These are phyloP conservation scores for Onchidella celtica DNA, from an alignment of 2,888 invertebrate species.

Conservation along the genomic window DNA sequence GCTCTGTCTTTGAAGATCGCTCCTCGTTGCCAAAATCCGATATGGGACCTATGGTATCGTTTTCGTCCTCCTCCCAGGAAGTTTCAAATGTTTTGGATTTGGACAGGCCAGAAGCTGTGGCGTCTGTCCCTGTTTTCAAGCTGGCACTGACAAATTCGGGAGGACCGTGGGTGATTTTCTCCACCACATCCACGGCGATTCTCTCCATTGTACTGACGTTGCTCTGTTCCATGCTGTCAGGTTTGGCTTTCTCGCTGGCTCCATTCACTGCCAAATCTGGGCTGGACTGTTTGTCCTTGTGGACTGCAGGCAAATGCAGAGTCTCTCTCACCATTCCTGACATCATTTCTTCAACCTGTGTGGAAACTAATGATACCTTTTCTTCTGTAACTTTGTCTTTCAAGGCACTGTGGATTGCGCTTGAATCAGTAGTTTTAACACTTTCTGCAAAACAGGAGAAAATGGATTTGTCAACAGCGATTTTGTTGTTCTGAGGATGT, in stretches of 20 bases:
- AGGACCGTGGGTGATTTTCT: background rate
- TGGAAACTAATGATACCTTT: background rate
- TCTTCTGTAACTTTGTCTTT: background rate
- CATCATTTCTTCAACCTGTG: no score
- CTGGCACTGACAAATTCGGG: background rate
- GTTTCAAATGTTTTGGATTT: background rate
- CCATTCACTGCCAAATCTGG: background rate
- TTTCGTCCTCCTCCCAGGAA: background rate
- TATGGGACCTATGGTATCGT: slow-evolving; percentile 7
- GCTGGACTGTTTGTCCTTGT: background rate
- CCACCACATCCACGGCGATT: background rate
- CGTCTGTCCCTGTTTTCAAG: no score
- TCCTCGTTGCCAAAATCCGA: slow-evolving; percentile 14
- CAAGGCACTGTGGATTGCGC: background rate
- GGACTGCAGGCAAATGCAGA: background rate
- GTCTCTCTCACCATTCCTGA: no score
- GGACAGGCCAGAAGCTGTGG: no score
- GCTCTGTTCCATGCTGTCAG: background rate
- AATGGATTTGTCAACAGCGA: background rate
- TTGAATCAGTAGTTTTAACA: background rate
- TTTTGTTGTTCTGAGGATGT: background rate
- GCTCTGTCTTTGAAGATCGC: background rate
- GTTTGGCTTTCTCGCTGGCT: background rate
- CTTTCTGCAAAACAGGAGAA: no score
- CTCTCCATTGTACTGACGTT: background rate